A percentile compares a stretch with the other conserved stretches of the same genome.
These are phyloP conservation scores for Teleopsis dalmanni DNA, from an alignment of 1,140 invertebrate genomes.

Conservation along the genomic window DNA sequence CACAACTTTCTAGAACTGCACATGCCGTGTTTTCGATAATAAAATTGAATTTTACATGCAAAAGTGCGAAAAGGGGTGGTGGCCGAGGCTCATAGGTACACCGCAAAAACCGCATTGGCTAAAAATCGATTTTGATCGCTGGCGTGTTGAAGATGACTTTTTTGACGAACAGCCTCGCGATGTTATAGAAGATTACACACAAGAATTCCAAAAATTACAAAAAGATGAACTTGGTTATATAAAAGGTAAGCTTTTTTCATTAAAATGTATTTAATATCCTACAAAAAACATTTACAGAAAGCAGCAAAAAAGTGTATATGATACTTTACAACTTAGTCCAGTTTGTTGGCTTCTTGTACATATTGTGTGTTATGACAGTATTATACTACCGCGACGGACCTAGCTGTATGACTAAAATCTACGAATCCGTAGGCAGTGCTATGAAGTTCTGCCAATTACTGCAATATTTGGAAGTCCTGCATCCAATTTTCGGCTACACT, in stretches of 20 bases:
- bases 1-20: conserved; percentile 1
- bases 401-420: conserved; percentile 66
- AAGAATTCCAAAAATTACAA: conserved; percentile 65
- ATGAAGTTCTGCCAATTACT: conserved; percentile 76
- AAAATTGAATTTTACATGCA: conserved; percentile 68
- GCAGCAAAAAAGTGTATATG: conserved; percentile 77
- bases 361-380: conserved; percentile 65
- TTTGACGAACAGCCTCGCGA: conserved; percentile 57
- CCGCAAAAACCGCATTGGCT: conserved; percentile 81
- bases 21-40: conserved; percentile 54
- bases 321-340: conserved; percentile 87
- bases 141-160: conserved; percentile 63
- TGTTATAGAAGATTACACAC: conserved; percentile 64
- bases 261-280: conserved; percentile 24
- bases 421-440: conserved; percentile 66
- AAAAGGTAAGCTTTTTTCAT: conserved; percentile 51
- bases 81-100: conserved; percentile 71
- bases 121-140: conserved; percentile 84
- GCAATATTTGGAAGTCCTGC: conserved; percentile 81
- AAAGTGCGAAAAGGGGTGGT: conserved; percentile 65
- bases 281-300: conserved; percentile 64
- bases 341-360: conserved; percentile 78
- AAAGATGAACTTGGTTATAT: conserved; percentile 73
- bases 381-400: conserved; percentile 65
- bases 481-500: conserved; percentile 82